Evolutionary conservation across 2,113 vertebrate genomes (phyloP).

Genomic region (Syngnathus floridae): DNA sequence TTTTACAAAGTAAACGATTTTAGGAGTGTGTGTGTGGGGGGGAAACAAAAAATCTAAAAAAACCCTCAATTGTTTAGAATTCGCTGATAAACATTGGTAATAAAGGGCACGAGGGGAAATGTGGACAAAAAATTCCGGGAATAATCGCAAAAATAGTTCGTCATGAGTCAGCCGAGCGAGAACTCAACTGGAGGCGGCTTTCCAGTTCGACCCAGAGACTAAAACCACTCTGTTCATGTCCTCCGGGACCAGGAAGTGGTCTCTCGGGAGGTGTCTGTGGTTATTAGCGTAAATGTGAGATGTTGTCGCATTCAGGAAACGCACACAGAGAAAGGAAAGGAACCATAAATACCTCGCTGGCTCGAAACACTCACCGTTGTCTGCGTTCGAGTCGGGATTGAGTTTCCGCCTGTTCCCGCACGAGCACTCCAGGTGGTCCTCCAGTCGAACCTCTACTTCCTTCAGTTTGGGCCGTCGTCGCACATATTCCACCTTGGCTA

Average conservation of each 20-base stretch:
- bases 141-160: background rate
- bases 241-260: background rate
- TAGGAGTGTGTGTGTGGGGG: no score
- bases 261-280: background rate
- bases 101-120: no score
- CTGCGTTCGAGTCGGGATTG: slow-evolving; percentile 79
- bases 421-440: slow-evolving; percentile 92
- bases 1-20: background rate
- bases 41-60: no score
- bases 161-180: background rate
- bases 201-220: background rate
- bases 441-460: slow-evolving; percentile 92
- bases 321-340: slow-evolving; percentile 20
- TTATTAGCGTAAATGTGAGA: background rate
- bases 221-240: background rate
- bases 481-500: slow-evolving; percentile 95
- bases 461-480: slow-evolving; percentile 87
- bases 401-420: slow-evolving; percentile 77
- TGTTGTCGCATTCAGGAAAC: background rate
- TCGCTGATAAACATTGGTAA: no score
- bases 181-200: background rate
- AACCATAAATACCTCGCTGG: slow-evolving; percentile 31
- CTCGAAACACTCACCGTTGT: slow-evolving; percentile 71
- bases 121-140: no score
- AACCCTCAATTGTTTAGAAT: no score